Base-by-base conservation (phyloP, 2,888 invertebrate species). In the Clepsis dumicolana region DNA sequence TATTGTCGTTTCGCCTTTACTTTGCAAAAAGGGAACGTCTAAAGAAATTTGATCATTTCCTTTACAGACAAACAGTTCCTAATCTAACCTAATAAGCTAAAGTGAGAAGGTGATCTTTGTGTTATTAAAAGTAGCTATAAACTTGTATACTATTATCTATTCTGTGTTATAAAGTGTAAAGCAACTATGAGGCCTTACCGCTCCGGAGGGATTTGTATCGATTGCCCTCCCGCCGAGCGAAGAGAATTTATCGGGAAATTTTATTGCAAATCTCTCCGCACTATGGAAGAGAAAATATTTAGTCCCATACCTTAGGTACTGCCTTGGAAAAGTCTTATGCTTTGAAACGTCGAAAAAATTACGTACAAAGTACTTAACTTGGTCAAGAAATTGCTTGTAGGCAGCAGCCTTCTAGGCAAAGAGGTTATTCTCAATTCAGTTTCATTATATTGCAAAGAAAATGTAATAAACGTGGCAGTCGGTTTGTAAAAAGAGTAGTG, bases 221-320 rank as follows among this genome's bases (percentile, higher is more conserved):
- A 73, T 66, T 71, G 68, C 54, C 62, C 70, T 50, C 29, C 59
- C 63, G 25, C 41, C 16, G 60, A 18, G 67, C n/a, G 54, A 61
- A 32, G 60, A 56, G 53, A 65, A 70, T 67, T 61, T 67, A 64
- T 70, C 41, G 60, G 32, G 25, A 50, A 62, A 64, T 56, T 70
- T 70, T 70, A 70, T 70, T 67, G 50, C 64, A 70, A 67, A 67
- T 61, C 66, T 56, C 52, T 63, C 12, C 18, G 16, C 38, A 16
- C 52, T 52, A 52, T 18, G 38, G 52, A 27, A n/a, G 38, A 8
- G 53, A 8, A 53, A 53, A 53, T 48, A 44, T 44, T 44, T 44
- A 44, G 16, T 18, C 4, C 16, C 1, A n/a, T n/a, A n/a, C n/a
- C n/a, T n/a, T n/a, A n/a, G n/a, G n/a, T n/a, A n/a, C n/a, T n/a